These are phyloP conservation scores for Cotesia chilonis DNA, from an alignment of 1,140 invertebrate species.

Conservation along the genomic window DNA sequence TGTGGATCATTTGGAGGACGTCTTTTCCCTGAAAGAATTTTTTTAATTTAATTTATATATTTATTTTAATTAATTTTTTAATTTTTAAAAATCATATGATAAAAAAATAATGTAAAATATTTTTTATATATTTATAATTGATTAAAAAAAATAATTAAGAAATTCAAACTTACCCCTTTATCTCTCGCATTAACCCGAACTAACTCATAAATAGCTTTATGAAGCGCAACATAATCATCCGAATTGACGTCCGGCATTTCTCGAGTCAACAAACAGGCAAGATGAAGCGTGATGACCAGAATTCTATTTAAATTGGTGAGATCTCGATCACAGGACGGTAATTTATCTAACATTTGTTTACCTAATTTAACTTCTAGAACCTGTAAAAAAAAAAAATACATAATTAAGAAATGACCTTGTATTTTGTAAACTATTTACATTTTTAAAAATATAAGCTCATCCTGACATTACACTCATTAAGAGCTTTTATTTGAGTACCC, in stretches of 20 bases:
- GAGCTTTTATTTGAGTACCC: too few relatives aligned
- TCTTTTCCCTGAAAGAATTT: constrained; percentile 70
- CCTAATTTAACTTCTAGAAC: constrained; percentile 63
- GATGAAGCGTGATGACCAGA: constrained; percentile 85
- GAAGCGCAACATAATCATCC: constrained; percentile 67
- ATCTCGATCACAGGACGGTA: constrained; percentile 74
- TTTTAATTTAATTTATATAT: too few relatives aligned
- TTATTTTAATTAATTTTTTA: too few relatives aligned
- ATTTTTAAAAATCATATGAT: too few relatives aligned
- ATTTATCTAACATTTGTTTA: constrained; percentile 65
- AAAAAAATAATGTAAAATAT: too few relatives aligned
- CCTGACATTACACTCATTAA: too few relatives aligned
- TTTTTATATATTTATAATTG: too few relatives aligned
- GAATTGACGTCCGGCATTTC: constrained; percentile 65
- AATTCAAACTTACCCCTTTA: constrained; percentile 47
- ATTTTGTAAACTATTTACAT: too few relatives aligned
- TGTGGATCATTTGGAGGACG: constrained; percentile 86
- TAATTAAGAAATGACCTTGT: too few relatives aligned
- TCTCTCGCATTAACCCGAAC: constrained; percentile 78
- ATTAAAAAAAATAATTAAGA: too few relatives aligned
- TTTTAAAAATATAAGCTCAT: too few relatives aligned
- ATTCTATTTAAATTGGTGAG: constrained; percentile 81
- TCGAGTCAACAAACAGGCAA: constrained; percentile 79
- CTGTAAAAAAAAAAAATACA: constrained; percentile 43
- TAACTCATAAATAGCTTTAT: constrained; percentile 75